Conservation (phyloP, 2,113 vertebrate species). For the Canis aureus region DNA sequence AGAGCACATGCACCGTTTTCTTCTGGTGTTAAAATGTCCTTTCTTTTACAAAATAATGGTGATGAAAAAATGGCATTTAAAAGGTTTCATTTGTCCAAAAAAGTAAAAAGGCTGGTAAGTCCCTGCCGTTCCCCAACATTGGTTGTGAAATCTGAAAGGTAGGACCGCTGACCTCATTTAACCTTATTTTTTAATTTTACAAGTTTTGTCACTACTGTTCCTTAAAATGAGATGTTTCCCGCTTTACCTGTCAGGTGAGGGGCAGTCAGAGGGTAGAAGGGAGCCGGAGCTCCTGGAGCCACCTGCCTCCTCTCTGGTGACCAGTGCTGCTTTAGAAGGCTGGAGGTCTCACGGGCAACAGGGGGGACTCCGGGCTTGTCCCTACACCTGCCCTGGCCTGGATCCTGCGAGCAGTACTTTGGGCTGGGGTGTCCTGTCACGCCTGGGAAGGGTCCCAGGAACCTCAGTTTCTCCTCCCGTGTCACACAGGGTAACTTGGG, state of each 20-base stretch:
- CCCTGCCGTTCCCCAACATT: no score
- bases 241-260: neutral
- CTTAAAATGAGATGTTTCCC: neutral
- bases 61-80: neutral
- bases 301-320: neutral
- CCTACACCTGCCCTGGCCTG: neutral
- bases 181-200: neutral
- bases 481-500: neutral
- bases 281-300: neutral
- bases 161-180: neutral
- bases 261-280: neutral
- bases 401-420: neutral
- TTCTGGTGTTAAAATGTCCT: neutral
- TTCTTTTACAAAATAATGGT: neutral
- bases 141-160: neutral
- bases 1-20: neutral
- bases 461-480: neutral
- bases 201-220: neutral
- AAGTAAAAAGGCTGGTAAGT: neutral
- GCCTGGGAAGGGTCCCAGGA: neutral
- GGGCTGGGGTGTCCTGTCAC: neutral
- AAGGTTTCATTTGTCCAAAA: neutral
- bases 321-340: no score
- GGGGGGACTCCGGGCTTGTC: no score
- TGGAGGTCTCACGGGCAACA: accelerated